These are phyloP conservation scores for Ormyrus pomaceus DNA, from an alignment of 2,888 invertebrate species.

Conservation along the genomic window DNA sequence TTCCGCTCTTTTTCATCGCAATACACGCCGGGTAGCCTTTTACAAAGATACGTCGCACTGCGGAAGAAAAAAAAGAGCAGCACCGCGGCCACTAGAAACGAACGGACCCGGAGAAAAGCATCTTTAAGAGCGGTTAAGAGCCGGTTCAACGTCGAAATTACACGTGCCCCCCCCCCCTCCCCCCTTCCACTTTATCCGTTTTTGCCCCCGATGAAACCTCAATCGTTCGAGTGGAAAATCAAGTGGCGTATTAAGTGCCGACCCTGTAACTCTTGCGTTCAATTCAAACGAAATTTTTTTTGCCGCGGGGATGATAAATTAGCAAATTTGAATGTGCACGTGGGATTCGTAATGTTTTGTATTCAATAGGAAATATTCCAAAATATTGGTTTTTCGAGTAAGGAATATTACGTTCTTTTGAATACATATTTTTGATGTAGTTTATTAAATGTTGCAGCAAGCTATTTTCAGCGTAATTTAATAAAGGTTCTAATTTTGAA, in stretches of 20 bases:
- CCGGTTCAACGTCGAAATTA: conserved; percentile 21
- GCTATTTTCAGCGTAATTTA: too few relatives aligned
- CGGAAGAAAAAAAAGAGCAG: background rate
- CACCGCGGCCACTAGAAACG: background rate
- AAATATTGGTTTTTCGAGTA: too few relatives aligned
- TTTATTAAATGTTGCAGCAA: too few relatives aligned
- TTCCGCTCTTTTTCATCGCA: too few relatives aligned
- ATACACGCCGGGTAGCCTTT: too few relatives aligned
- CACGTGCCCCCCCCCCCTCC: background rate
- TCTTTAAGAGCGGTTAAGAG: conserved; percentile 2
- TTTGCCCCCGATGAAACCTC: background rate
- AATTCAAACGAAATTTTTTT: conserved; percentile 35
- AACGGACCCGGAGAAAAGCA: background rate
- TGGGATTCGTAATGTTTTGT: too few relatives aligned
- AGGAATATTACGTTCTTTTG: too few relatives aligned
- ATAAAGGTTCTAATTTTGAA: too few relatives aligned
- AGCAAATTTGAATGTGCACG: background rate
- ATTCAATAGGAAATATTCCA: too few relatives aligned
- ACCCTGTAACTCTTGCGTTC: conserved; percentile 21
- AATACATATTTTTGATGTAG: too few relatives aligned
- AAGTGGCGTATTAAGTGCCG: conserved; percentile 31
- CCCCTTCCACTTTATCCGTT: too few relatives aligned
- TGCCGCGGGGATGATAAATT: background rate
- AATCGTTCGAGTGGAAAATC: conserved; percentile 40
- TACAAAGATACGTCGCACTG: too few relatives aligned